Evolutionary conservation across 2,888 invertebrate species (phyloP), one percentile per base, ranked within the genome.

Genomic region (Drosophila pegasa): DNA sequence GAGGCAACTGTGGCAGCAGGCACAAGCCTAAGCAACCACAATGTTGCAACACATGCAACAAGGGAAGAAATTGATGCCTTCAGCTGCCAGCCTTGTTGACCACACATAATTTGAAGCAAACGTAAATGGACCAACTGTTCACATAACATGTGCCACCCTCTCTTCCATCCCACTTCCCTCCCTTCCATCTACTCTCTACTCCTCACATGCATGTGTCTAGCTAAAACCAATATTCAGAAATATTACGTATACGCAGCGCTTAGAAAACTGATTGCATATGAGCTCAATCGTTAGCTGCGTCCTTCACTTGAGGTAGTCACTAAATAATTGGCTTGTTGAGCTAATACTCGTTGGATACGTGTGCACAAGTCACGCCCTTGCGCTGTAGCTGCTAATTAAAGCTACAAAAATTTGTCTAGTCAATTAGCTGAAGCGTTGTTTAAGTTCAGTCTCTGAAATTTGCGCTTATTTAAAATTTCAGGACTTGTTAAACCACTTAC

Each of bases 71-170:
- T 7, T 47, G n/a, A 10, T 33, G n/a, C 20, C 31, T 20, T 47
- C 29, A 29, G 29, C 18, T 29, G 20, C n/a, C 9, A 52, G 18
- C 27, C 66, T 70, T 68, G 70, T 62, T 59, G 60, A 63, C 76
- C 82, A 64, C 79, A 81, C 69, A 87, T 79, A 78, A 84, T 87
- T 76, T 87, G 73, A 73, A 72, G 63, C 48, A 37, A 50, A 50
- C 52, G 29, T 40, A 33, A 27, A 47, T 18, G 38, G 40, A 10
- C 40, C 40, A 48, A 27, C 45, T 29, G 63, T 45, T 48, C 31
- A n/a, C 40, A 70, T 16, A 51, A 59, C 27, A 18, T 35, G n/a
- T n/a, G n/a, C n/a, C 9, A 18, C 37, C 22, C 10, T 12, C 20
- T 2, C 6, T 6, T 1, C n/a, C 14, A 2, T 0, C 6, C 8